Evolutionary conservation across 2,888 invertebrate species (phyloP).

Genomic region (Allacma fusca): DNA sequence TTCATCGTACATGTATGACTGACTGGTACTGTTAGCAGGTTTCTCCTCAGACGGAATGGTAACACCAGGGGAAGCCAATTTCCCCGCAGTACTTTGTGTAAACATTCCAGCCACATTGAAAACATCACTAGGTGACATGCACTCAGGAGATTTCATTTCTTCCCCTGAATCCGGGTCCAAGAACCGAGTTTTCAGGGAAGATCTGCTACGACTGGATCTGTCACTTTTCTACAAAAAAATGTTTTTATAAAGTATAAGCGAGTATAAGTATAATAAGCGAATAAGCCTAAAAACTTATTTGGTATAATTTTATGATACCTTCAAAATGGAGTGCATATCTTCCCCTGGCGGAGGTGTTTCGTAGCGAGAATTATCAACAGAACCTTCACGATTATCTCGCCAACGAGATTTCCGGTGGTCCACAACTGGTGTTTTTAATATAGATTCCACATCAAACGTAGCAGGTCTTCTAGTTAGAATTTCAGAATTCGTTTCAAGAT

Average conservation of each 20-base stretch:
- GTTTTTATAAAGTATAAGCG: not conserved
- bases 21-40: too few relatives aligned
- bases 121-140: not conserved
- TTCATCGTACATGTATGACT: too few relatives aligned
- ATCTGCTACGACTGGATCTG: constrained; percentile 13
- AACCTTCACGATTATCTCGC: not conserved
- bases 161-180: constrained; percentile 40
- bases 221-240: constrained; percentile 20
- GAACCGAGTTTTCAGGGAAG: constrained; percentile 32
- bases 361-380: constrained; percentile 16
- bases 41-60: too few relatives aligned
- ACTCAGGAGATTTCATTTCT: constrained; percentile 18
- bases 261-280: too few relatives aligned
- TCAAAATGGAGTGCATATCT: constrained; percentile 55
- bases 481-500: not conserved
- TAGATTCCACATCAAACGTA: constrained; percentile 48
- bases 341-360: constrained; percentile 31
- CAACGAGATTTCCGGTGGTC: constrained; percentile 48
- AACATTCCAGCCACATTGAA: not conserved
- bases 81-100: not conserved
- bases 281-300: too few relatives aligned
- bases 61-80: too few relatives aligned
- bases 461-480: constrained; percentile 28
- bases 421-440: constrained; percentile 54
- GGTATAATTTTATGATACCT: constrained; percentile 48